phyloP scores from a whole-genome alignment of 1,140 invertebrate genomes.

The Pseudobourletiella spinata region DNA sequence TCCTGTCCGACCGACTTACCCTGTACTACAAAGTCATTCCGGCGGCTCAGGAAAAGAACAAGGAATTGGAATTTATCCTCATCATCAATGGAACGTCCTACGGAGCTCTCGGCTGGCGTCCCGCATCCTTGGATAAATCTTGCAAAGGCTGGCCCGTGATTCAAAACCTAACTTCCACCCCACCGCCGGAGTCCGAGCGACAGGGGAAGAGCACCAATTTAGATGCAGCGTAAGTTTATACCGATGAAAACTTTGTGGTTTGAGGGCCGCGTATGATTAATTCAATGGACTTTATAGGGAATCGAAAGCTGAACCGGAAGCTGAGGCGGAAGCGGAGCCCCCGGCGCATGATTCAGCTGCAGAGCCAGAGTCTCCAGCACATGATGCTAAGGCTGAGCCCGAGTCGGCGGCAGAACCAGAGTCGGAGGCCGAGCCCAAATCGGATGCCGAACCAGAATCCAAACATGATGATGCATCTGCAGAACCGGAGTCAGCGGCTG shows the following conservation, averaged over 20 bases:
- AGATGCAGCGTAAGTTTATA: slow-evolving; percentile 18
- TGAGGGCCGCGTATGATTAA: too few species aligned
- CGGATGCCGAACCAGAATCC: slow-evolving; percentile 34
- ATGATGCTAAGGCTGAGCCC: slow-evolving; percentile 37
- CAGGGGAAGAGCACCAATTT: slow-evolving; percentile 20
- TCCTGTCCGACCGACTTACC: slow-evolving; percentile 29
- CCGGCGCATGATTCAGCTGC: slow-evolving; percentile 36
- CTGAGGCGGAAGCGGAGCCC: slow-evolving; percentile 44
- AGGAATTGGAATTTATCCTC: slow-evolving; percentile 75
- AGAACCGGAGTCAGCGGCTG: slow-evolving; percentile 44
- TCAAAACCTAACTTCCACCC: slow-evolving; percentile 12
- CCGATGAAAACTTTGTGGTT: neutral
- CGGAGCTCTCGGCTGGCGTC: slow-evolving; percentile 68
- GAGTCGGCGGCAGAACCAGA: slow-evolving; percentile 46
- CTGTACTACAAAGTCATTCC: slow-evolving; percentile 29
- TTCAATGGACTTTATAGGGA: neutral
- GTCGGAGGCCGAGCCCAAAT: slow-evolving; percentile 19
- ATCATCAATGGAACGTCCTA: slow-evolving; percentile 75
- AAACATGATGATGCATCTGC: slow-evolving; percentile 35
- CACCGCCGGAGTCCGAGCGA: neutral
- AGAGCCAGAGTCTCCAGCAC: slow-evolving; percentile 33
- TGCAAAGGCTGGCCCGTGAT: slow-evolving; percentile 32
- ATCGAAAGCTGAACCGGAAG: slow-evolving; percentile 27
- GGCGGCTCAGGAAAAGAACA: slow-evolving; percentile 49
- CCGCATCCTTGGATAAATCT: slow-evolving; percentile 14